Evolutionary conservation across 2,797 vertebrate genomes (phyloP).

Genomic region (Ctenochaetus hawaiiensis): DNA sequence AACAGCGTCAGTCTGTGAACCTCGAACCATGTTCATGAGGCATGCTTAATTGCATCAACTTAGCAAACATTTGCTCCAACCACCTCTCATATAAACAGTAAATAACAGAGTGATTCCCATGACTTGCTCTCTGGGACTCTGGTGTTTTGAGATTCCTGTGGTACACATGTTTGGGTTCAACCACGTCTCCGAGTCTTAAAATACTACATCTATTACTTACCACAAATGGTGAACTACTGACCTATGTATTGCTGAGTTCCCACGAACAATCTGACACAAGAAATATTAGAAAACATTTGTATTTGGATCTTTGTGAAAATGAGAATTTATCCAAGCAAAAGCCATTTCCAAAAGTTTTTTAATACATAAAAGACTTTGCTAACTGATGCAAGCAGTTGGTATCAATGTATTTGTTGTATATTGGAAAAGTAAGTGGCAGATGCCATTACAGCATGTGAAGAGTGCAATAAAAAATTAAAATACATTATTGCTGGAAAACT

Average conservation of each 20-base stretch:
- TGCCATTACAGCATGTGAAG: not conserved
- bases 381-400: not conserved
- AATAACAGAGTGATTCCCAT: constrained; percentile 64
- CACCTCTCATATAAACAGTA: constrained; percentile 20
- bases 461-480: not conserved
- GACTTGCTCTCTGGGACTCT: constrained; percentile 61
- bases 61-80: constrained; percentile 30
- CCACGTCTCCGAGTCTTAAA: constrained; percentile 66
- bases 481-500: constrained; percentile 12
- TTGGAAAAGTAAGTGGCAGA: not conserved
- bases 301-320: constrained; percentile 31
- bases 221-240: constrained; percentile 56
- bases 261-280: constrained; percentile 59
- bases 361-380: too few species aligned
- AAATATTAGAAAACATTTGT: constrained; percentile 20
- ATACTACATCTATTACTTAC: constrained; percentile 66
- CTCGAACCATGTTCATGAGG: constrained; percentile 9
- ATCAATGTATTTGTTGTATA: constrained; percentile 6
- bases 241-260: constrained; percentile 60
- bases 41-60: constrained; percentile 34
- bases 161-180: constrained; percentile 68
- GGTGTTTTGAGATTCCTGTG: constrained; percentile 73
- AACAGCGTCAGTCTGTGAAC: constrained; percentile 28
- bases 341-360: constrained; percentile 2
- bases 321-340: constrained; percentile 3